These are phyloP conservation scores for Neosilurus hyrtlii DNA, from an alignment of 2,797 vertebrate species.

Conservation along the genomic window DNA sequence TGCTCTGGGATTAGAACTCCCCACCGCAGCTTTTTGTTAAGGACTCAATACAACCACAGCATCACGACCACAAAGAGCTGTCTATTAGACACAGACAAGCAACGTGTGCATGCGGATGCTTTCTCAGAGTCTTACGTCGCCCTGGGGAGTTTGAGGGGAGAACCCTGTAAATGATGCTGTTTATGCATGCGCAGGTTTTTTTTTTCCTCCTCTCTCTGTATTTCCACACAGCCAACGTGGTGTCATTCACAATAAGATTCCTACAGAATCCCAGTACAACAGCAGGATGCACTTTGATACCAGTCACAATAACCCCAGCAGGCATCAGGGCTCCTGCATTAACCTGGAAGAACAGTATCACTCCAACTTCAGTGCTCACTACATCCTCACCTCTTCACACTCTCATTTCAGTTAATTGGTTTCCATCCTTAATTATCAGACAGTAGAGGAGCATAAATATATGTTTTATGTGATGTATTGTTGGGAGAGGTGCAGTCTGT, in stretches of 20 bases:
- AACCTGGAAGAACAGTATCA: not conserved
- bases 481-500: not conserved
- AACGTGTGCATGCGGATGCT: slow-evolving; percentile 19
- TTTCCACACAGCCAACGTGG: slow-evolving; percentile 53
- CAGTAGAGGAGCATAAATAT: slow-evolving; percentile 10
- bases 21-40: slow-evolving; percentile 53
- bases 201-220: slow-evolving; percentile 46
- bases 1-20: slow-evolving; percentile 57
- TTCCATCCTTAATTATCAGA: slow-evolving; percentile 31
- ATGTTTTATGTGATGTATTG: slow-evolving; percentile 22
- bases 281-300: slow-evolving; percentile 60
- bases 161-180: slow-evolving; percentile 53
- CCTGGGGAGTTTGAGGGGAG: slow-evolving; percentile 25
- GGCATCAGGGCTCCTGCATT: slow-evolving; percentile 5
- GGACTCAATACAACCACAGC: slow-evolving; percentile 41
- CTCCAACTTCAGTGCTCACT: not conserved
- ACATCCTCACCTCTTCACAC: not conserved
- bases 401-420: not conserved
- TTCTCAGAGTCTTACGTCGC: slow-evolving; percentile 13
- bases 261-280: slow-evolving; percentile 51
- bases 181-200: slow-evolving; percentile 49
- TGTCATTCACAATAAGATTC: slow-evolving; percentile 49
- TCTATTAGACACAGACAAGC: slow-evolving; percentile 34
- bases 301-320: slow-evolving; percentile 48
- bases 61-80: slow-evolving; percentile 38